Percentiles rank a stretch among this genome's conserved stretches.
Evolutionary conservation across 1,140 invertebrate species (phyloP).

Genomic region (Drosophila ambigua): DNA sequence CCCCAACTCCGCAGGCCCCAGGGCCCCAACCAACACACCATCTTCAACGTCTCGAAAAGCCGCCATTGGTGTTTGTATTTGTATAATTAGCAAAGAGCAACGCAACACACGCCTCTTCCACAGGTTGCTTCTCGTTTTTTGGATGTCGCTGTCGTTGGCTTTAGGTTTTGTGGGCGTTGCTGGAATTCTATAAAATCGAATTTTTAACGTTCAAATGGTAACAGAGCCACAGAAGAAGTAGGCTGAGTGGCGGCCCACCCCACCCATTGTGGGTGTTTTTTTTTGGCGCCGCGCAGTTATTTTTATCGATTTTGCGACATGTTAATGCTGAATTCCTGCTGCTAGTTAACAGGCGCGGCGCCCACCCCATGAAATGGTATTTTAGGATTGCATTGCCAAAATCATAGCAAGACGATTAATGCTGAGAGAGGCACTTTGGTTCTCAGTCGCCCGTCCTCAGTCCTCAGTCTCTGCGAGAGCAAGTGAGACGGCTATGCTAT

Average conservation of each 20-base stretch:
- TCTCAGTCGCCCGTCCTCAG: neutral
- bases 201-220: constrained; percentile 83
- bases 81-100: constrained; percentile 23
- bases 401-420: constrained; percentile 82
- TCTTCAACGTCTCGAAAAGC: too few relatives aligned
- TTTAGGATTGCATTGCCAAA: constrained; percentile 82
- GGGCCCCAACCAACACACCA: too few relatives aligned
- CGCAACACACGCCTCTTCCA: too few relatives aligned
- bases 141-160: constrained; percentile 6
- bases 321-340: constrained; percentile 69
- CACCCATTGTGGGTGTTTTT: neutral
- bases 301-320: constrained; percentile 61
- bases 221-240: constrained; percentile 64
- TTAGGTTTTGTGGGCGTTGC: constrained; percentile 68
- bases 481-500: constrained; percentile 39
- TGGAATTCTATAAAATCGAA: constrained; percentile 83
- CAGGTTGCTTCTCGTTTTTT: too few relatives aligned
- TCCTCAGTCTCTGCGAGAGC: constrained; percentile 10
- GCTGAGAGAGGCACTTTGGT: constrained; percentile 21
- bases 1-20: neutral
- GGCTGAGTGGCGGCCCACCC: neutral
- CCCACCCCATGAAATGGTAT: constrained; percentile 77
- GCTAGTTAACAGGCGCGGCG: constrained; percentile 79
- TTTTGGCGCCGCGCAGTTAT: constrained; percentile 7
- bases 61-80: constrained; percentile 11